Evolutionary conservation across 2,113 vertebrate species (phyloP).

Genomic region (Xyliphius kryptos): DNA sequence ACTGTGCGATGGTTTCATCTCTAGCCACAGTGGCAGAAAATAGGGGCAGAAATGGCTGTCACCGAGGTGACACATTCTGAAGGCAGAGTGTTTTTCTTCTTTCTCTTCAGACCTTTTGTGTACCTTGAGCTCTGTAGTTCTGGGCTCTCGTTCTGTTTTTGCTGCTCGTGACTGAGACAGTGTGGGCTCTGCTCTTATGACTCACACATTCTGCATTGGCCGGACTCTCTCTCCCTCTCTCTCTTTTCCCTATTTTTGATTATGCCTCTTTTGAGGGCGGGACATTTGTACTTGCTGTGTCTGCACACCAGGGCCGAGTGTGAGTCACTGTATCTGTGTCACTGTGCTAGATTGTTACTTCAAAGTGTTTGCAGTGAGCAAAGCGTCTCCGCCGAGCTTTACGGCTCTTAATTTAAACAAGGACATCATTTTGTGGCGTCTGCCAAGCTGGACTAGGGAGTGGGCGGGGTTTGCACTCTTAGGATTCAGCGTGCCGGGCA

Average conservation of each 20-base stretch:
- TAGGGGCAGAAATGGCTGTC: too few species aligned
- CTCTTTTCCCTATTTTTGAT: slow-evolving; percentile 17
- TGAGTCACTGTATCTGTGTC: slow-evolving; percentile 61
- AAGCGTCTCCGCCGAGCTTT: slow-evolving; percentile 46
- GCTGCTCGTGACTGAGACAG: slow-evolving; percentile 40
- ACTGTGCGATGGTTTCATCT: too few species aligned
- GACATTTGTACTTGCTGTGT: slow-evolving; percentile 28
- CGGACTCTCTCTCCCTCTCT: slow-evolving; percentile 1
- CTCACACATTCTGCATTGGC: slow-evolving; percentile 26
- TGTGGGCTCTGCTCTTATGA: slow-evolving; percentile 30
- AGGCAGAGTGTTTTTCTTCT: too few species aligned
- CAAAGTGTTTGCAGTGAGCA: slow-evolving; percentile 37
- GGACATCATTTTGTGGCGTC: too few species aligned
- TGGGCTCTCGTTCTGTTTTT: slow-evolving; percentile 24
- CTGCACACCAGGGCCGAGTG: slow-evolving; percentile 43
- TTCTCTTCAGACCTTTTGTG: slow-evolving; percentile 19
- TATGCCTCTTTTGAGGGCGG: slow-evolving; percentile 29
- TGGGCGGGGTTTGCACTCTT: too few species aligned
- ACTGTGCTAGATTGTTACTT: slow-evolving; percentile 56
- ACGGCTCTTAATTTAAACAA: too few species aligned
- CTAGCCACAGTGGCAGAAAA: too few species aligned
- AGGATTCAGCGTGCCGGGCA: too few species aligned
- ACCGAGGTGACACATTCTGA: too few species aligned
- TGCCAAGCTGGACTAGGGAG: too few species aligned
- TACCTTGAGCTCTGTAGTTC: slow-evolving; percentile 29